Evolutionary conservation across 2,113 vertebrate genomes (phyloP).

Genomic region (Phrynocephalus versicolor): DNA sequence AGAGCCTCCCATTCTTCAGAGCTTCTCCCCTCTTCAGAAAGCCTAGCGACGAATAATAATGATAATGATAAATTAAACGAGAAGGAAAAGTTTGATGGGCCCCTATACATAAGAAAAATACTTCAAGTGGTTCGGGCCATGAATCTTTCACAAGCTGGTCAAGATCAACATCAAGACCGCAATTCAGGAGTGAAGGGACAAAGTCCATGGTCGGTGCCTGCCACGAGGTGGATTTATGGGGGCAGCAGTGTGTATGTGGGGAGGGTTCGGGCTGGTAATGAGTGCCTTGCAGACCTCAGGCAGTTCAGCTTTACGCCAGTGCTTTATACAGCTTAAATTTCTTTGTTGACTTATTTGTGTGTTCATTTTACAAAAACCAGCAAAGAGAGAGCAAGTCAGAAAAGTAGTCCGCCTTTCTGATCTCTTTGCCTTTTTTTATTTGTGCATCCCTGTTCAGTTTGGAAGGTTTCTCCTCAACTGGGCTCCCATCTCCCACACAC

Average conservation of each 20-base stretch:
- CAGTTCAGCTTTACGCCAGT: neutral
- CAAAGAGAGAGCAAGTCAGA: neutral
- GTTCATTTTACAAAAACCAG: neutral
- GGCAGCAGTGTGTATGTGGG: conserved; percentile 27
- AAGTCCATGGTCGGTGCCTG: conserved; percentile 37
- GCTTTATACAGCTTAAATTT: conserved; percentile 34
- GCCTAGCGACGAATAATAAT: conserved; percentile 37
- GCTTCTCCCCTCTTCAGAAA: conserved; percentile 59
- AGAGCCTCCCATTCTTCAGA: conserved; percentile 38
- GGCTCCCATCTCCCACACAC: neutral
- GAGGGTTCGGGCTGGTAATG: conserved; percentile 47
- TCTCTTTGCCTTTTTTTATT: neutral
- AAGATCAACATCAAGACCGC: conserved; percentile 58
- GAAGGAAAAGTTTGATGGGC: conserved; percentile 67
- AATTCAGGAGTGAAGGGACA: conserved; percentile 54
- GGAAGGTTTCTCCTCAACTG: rapidly evolving
- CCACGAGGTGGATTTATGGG: conserved; percentile 30
- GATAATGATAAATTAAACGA: conserved; percentile 66
- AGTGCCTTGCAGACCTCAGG: conserved; percentile 48
- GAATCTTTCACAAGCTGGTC: conserved; percentile 50
- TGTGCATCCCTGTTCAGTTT: neutral
- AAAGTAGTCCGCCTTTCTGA: neutral
- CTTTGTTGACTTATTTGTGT: neutral
- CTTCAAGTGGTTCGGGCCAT: conserved; percentile 50
- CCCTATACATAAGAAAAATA: conserved; percentile 67